Percentiles rank a stretch among this genome's conserved stretches.
Evolutionary conservation across 2,113 vertebrate species (phyloP).

Genomic region (Aythya baeri): DNA sequence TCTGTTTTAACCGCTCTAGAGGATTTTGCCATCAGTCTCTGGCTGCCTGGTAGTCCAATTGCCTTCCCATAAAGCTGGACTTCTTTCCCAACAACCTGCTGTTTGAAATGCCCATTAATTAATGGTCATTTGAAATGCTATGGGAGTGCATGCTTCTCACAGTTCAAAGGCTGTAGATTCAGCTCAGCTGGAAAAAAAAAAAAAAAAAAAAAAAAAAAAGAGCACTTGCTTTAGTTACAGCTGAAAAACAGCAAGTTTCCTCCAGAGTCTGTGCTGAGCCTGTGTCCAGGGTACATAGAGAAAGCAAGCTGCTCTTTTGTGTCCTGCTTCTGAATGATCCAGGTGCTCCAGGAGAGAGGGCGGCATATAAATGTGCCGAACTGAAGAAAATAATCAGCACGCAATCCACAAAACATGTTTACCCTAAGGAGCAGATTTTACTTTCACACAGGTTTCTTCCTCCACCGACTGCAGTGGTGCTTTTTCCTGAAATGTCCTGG

Average conservation of each 20-base stretch:
- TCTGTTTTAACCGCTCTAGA: background rate
- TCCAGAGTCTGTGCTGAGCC: background rate
- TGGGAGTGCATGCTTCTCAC: background rate
- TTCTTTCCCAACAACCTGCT: background rate
- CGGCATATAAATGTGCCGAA: background rate
- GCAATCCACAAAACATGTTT: background rate
- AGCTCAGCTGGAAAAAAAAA: background rate
- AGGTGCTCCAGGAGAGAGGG: background rate
- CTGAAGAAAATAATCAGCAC: background rate
- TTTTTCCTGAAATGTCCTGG: background rate
- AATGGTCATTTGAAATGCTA: background rate
- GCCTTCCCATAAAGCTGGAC: background rate
- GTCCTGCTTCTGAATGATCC: background rate
- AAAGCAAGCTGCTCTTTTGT: background rate
- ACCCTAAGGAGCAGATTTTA: background rate
- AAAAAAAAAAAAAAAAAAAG: background rate
- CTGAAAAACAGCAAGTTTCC: background rate
- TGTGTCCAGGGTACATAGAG: background rate
- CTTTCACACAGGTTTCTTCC: background rate
- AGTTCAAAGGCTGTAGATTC: background rate
- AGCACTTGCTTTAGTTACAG: background rate
- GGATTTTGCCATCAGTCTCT: background rate
- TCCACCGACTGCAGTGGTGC: background rate
- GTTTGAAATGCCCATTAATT: background rate
- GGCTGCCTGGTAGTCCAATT: background rate